phyloP scores from a whole-genome alignment of 1,140 invertebrate genomes.

The Odontomachus brunneus region DNA sequence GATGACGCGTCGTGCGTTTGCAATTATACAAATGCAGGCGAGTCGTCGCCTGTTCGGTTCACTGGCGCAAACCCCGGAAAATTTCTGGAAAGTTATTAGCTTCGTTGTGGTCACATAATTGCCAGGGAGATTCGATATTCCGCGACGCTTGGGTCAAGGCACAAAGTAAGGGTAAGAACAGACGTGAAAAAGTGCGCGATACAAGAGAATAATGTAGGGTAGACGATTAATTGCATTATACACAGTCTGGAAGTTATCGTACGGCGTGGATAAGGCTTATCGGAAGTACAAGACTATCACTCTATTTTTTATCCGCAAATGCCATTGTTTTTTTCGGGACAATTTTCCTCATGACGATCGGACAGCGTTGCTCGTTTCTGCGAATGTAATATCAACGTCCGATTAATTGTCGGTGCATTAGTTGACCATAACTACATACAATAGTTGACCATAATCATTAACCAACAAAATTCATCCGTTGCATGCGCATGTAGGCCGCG shows the following conservation, averaged over 20 bases:
- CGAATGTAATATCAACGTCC: not conserved
- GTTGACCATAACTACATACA: too few relatives aligned
- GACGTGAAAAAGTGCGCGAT: slow-evolving; percentile 57
- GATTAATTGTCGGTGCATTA: slow-evolving; percentile 2
- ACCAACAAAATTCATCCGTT: not conserved
- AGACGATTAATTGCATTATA: slow-evolving; percentile 65
- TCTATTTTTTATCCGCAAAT: slow-evolving; percentile 27
- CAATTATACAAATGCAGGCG: slow-evolving; percentile 2
- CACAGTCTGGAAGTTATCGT: slow-evolving; percentile 55
- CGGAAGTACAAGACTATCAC: slow-evolving; percentile 50
- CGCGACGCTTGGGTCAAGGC: slow-evolving; percentile 69
- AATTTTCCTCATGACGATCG: slow-evolving; percentile 41
- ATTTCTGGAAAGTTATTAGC: slow-evolving; percentile 35
- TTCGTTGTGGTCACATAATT: slow-evolving; percentile 1
- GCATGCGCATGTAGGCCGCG: too few relatives aligned
- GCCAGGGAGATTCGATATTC: slow-evolving; percentile 52
- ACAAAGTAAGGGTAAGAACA: slow-evolving; percentile 63
- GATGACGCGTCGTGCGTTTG: slow-evolving; percentile 1
- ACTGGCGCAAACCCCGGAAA: slow-evolving; percentile 8
- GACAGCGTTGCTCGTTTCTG: not conserved
- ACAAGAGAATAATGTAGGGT: slow-evolving; percentile 50
- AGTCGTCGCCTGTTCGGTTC: not conserved
- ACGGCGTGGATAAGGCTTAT: slow-evolving; percentile 65
- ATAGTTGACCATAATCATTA: too few relatives aligned
- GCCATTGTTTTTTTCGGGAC: slow-evolving; percentile 9